phyloP scores from a whole-genome alignment of 2,113 vertebrate genomes.

The Laterallus jamaicensis region DNA sequence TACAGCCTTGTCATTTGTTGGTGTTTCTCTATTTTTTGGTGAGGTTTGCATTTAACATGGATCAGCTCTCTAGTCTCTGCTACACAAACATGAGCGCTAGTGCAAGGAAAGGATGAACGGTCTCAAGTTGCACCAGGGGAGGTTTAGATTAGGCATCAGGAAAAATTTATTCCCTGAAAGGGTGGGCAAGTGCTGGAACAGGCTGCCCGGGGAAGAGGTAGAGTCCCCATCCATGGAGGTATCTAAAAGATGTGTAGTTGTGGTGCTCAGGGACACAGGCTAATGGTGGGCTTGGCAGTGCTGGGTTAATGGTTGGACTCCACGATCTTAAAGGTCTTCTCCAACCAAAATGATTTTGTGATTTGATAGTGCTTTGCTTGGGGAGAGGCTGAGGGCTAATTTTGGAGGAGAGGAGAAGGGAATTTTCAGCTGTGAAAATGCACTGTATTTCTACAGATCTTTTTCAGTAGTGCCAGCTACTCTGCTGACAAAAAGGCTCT shows the following conservation, averaged over 20 bases:
- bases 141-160: too few relatives aligned
- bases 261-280: too few relatives aligned
- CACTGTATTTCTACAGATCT: not conserved
- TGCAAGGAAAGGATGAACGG: not conserved
- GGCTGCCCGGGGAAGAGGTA: too few relatives aligned
- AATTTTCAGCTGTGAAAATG: not conserved
- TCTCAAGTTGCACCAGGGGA: not conserved
- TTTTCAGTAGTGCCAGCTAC: not conserved
- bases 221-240: too few relatives aligned
- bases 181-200: too few relatives aligned
- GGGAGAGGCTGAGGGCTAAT: not conserved
- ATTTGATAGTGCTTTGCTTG: not conserved
- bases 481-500: not conserved
- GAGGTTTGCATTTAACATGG: not conserved
- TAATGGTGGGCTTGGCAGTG: too few relatives aligned
- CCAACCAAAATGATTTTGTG: not conserved
- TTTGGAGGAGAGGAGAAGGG: not conserved
- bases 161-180: too few relatives aligned
- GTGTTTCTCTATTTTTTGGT: fast-evolving
- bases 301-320: not conserved
- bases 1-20: not conserved
- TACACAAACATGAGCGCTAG: not conserved
- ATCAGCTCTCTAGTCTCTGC: not conserved
- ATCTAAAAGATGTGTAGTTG: too few relatives aligned
- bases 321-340: too few relatives aligned